Evolutionary conservation across 2,888 invertebrate species (phyloP), one percentile per base, ranked within the genome.

Genomic region (Nasonovia ribisnigri): DNA sequence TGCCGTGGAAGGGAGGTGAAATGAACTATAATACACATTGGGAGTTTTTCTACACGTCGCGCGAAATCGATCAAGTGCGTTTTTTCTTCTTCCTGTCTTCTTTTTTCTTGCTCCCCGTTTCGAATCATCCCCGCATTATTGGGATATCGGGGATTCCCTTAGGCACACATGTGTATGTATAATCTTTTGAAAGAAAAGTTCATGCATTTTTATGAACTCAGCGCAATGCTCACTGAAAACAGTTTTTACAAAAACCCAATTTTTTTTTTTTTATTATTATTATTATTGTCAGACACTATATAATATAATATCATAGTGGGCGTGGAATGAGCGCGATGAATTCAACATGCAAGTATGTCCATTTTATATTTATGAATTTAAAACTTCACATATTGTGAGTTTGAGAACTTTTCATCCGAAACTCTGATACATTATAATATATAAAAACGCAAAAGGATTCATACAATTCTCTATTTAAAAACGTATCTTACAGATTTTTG

Each of bases 181-280:
- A 91, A 90, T 67, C 57, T 91, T 43, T 57, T 43, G 84, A 91
- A 84, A 42, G 84, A 86, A 86, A 84, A 57, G 84, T 84, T 84
- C 86, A 90, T 90, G 84, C 86, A 91, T 84, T 91, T 91, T 91
- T 91, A 91, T 84, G 54, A 91, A 91, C 60, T 90, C 46, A 0
- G 90, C 46, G 90, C 60, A 90, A 57, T 43, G n/a, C 57, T 29
- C 10, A n/a, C 60, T 20, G 36, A 77, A 77, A 77, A 77, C 77
- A n/a, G 90, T 46, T 67, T 90, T 90, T 24, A 10, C 24, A 60
- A 67, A n/a, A 60, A 16, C n/a, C 24, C 42, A 67, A 67, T 90
- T 90, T 90, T 46, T 67, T 77, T 67, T 6, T 36, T 67, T 36
- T 60, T 89, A 43, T 89, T 90, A 57, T 57, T 57, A 57, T 57